phyloP scores from a whole-genome alignment of 2,113 vertebrate species.

The Hymenochirus boettgeri region DNA sequence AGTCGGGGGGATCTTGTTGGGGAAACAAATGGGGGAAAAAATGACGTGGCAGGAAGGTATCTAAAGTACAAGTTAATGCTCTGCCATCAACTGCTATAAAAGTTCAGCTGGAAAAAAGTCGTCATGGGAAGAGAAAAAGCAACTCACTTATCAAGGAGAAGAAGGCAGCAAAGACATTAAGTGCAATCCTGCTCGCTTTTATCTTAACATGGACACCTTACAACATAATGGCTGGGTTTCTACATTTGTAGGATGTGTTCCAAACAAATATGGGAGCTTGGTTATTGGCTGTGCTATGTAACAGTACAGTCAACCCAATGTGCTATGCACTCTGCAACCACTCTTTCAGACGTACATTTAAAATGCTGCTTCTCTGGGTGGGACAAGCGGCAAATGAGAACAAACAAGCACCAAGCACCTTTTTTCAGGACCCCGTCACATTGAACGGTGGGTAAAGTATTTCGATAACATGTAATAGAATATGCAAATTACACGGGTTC shows the following conservation, averaged over 20 bases:
- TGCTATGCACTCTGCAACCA: constrained; percentile 75
- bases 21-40: constrained; percentile 18
- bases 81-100: constrained; percentile 28
- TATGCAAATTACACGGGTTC: too few species aligned
- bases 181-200: constrained; percentile 72
- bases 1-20: not conserved
- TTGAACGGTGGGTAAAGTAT: constrained; percentile 31
- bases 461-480: too few species aligned
- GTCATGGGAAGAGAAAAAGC: constrained; percentile 57
- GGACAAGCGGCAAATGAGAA: constrained; percentile 56
- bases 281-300: constrained; percentile 78
- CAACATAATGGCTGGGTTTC: constrained; percentile 79
- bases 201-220: constrained; percentile 75
- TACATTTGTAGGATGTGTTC: constrained; percentile 66
- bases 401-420: constrained; percentile 46
- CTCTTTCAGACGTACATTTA: constrained; percentile 71
- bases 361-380: constrained; percentile 64
- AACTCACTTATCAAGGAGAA: constrained; percentile 67
- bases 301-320: constrained; percentile 75
- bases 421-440: constrained; percentile 48
- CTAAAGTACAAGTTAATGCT: constrained; percentile 47
- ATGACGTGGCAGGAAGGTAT: constrained; percentile 27
- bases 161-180: constrained; percentile 70
- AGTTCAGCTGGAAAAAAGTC: constrained; percentile 41
- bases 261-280: constrained; percentile 67